These are phyloP conservation scores for Acanthosoma haemorrhoidale DNA, from an alignment of 2,888 invertebrate genomes.

Conservation along the genomic window DNA sequence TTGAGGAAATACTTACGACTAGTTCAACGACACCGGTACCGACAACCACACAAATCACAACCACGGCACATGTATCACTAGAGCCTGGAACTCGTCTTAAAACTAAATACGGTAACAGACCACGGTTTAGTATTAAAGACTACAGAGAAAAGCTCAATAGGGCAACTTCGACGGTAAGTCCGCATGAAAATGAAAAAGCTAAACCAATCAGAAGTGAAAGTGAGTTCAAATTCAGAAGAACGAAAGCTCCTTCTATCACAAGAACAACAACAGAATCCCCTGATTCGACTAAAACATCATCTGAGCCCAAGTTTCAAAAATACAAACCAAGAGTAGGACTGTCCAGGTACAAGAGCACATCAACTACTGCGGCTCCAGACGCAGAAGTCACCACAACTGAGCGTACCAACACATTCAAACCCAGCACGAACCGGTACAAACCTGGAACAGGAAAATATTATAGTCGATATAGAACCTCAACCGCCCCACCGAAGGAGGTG, in stretches of 20 bases:
- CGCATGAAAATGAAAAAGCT: slow-evolving; percentile 40
- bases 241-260: slow-evolving; percentile 47
- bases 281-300: slow-evolving; percentile 47
- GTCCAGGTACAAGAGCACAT: slow-evolving; percentile 39
- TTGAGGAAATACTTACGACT: slow-evolving; percentile 32
- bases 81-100: slow-evolving; percentile 34
- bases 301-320: slow-evolving; percentile 44
- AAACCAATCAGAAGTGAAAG: slow-evolving; percentile 45
- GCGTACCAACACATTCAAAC: slow-evolving; percentile 38
- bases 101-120: slow-evolving; percentile 47
- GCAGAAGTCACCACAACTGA: slow-evolving; percentile 40
- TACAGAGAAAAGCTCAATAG: slow-evolving; percentile 48
- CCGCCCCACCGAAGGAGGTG: slow-evolving; percentile 38
- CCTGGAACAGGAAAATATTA: slow-evolving; percentile 43
- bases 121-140: slow-evolving; percentile 71
- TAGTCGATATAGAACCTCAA: slow-evolving; percentile 42
- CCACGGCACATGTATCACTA: slow-evolving; percentile 24
- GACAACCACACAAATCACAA: slow-evolving; percentile 33
- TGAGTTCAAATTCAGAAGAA: slow-evolving; percentile 47
- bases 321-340: slow-evolving; percentile 38
- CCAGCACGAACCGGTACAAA: slow-evolving; percentile 38
- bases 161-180: slow-evolving; percentile 47
- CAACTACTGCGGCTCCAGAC: slow-evolving; percentile 34
- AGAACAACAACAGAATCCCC: slow-evolving; percentile 48
- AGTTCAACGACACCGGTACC: slow-evolving; percentile 41